Conservation (phyloP, 2,113 vertebrate genomes). For the Trichechus manatus region DNA sequence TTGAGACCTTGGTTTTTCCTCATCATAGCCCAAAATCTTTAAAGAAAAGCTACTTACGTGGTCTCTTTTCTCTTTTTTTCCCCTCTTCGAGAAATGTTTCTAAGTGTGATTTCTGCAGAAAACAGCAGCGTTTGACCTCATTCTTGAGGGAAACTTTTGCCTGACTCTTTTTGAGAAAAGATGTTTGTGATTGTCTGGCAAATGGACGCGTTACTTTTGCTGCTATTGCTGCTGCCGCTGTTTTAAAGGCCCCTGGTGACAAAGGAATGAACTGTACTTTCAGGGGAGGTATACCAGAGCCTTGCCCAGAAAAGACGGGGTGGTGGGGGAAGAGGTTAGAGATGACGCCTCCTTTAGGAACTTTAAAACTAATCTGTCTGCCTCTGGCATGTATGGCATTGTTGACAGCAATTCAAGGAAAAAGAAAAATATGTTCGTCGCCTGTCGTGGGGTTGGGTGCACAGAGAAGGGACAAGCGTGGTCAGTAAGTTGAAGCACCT, state of each 20-base stretch:
- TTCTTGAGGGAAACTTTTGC: conserved; percentile 57
- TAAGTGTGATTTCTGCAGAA: conserved; percentile 43
- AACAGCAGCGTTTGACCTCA: conserved; percentile 41
- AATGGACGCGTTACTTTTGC: neutral
- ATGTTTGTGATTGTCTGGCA: conserved; percentile 57
- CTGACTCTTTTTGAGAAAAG: conserved; percentile 21
- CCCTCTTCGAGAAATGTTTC: neutral
- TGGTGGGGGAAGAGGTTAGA: neutral
- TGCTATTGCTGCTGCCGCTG: neutral
- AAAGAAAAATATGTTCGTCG: conserved; percentile 10
- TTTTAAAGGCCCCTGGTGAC: conserved; percentile 58
- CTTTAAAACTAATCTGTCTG: neutral
- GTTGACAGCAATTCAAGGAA: neutral
- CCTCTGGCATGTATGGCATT: neutral
- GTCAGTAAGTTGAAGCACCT: accelerated
- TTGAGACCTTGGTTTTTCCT: neutral
- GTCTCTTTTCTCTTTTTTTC: neutral
- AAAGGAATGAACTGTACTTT: conserved; percentile 13
- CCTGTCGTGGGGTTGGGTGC: too few relatives aligned
- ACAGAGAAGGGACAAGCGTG: neutral
- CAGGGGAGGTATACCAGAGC: neutral
- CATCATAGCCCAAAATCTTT: neutral
- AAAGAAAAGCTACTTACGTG: neutral
- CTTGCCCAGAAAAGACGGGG: neutral
- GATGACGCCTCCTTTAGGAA: neutral